These are phyloP conservation scores for Thecocarcelia acutangulata DNA, from an alignment of 2,888 invertebrate species.

Conservation along the genomic window DNA sequence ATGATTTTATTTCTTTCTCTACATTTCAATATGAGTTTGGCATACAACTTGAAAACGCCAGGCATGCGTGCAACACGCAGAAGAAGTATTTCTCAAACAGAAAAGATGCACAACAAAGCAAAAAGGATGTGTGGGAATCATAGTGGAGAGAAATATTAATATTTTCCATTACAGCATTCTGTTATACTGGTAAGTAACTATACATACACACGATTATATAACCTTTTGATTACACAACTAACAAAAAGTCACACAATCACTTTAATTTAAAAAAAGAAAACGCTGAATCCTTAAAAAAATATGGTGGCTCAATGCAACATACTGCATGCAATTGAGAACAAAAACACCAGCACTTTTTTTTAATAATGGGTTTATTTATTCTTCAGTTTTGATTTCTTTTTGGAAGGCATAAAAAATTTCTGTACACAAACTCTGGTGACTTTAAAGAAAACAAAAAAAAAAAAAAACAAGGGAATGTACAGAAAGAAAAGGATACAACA, in stretches of 20 bases:
- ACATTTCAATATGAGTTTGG: too few species aligned
- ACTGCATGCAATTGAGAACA: constrained; percentile 40
- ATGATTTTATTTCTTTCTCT: too few species aligned
- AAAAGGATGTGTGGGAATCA: constrained; percentile 62
- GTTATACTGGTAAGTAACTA: constrained; percentile 54
- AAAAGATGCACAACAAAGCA: constrained; percentile 4
- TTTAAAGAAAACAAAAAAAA: background rate
- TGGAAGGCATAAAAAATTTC: background rate
- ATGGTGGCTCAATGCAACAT: constrained; percentile 54
- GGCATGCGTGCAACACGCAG: constrained; percentile 67
- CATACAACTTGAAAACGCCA: constrained; percentile 44
- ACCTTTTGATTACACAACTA: constrained; percentile 64
- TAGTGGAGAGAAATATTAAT: constrained; percentile 48
- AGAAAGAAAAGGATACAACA: constrained; percentile 34
- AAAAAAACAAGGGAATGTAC: background rate
- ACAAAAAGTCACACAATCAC: constrained; percentile 67
- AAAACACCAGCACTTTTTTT: constrained; percentile 60
- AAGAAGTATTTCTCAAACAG: constrained; percentile 11
- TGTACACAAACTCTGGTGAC: constrained; percentile 14
- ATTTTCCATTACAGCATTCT: constrained; percentile 22
- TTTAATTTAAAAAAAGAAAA: constrained; percentile 17
- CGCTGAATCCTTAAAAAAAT: constrained; percentile 45
- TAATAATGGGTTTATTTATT: constrained; percentile 29
- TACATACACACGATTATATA: constrained; percentile 58
- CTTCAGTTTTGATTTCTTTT: constrained; percentile 51